phyloP scores from a whole-genome alignment of 2,797 vertebrate genomes.

The Danio aesculapii region DNA sequence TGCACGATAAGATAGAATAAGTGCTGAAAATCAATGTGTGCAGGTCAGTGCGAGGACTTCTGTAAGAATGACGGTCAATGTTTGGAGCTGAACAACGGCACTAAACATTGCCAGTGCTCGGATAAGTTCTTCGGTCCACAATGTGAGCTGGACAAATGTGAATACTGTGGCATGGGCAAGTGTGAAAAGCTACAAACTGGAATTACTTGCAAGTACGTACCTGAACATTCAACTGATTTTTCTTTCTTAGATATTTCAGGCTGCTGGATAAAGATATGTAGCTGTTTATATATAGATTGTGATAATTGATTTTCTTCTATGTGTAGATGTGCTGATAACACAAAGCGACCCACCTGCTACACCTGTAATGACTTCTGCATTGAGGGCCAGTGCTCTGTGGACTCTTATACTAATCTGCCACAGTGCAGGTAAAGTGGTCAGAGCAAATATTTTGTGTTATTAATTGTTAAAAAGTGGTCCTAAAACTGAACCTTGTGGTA shows the following conservation, averaged over 20 bases:
- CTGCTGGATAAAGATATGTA: not conserved
- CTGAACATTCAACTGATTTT: not conserved
- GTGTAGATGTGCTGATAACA: constrained; percentile 86
- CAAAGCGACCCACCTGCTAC: constrained; percentile 86
- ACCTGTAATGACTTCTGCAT: constrained; percentile 87
- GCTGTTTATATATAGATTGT: not conserved
- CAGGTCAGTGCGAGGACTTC: constrained; percentile 88
- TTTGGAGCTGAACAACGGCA: constrained; percentile 80
- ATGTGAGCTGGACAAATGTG: constrained; percentile 89
- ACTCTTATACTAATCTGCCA: constrained; percentile 84
- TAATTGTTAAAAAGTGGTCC: not conserved
- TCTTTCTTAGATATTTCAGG: not conserved
- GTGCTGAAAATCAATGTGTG: not conserved
- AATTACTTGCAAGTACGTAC: constrained; percentile 86
- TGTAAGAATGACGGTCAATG: constrained; percentile 88
- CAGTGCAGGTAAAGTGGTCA: constrained; percentile 88
- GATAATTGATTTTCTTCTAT: constrained; percentile 30
- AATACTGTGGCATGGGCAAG: constrained; percentile 82
- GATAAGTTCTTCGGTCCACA: constrained; percentile 80
- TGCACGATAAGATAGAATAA: not conserved
- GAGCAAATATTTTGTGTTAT: too few species aligned
- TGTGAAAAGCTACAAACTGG: constrained; percentile 80
- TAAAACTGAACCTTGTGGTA: constrained; percentile 1
- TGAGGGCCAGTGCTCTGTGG: constrained; percentile 87
- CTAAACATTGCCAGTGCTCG: constrained; percentile 86